phyloP scores from a whole-genome alignment of 2,113 vertebrate species.

The Cryptomyrus ogoouensis region DNA sequence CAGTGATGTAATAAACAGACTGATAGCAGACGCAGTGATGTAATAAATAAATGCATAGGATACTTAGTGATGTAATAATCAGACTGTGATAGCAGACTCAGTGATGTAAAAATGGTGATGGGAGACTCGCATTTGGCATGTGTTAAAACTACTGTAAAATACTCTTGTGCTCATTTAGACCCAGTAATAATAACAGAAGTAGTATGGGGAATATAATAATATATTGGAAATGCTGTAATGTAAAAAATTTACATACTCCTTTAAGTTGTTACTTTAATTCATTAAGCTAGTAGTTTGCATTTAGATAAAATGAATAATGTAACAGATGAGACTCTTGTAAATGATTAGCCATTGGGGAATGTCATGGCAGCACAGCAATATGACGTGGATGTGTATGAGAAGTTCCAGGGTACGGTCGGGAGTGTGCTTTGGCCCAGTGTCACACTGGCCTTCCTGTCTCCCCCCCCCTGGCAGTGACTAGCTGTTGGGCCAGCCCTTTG shows the following conservation, averaged over 20 bases:
- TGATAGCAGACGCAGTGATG: too few species aligned
- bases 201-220: background rate
- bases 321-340: background rate
- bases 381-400: background rate
- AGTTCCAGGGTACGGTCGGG: background rate
- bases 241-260: background rate
- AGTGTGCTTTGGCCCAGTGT: background rate
- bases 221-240: background rate
- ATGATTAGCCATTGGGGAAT: background rate
- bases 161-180: background rate
- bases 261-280: constrained; percentile 3
- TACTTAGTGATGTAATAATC: too few species aligned
- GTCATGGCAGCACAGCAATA: background rate
- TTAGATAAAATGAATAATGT: background rate
- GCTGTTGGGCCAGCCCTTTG: background rate
- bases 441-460: background rate
- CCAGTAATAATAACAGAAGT: background rate
- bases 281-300: background rate
- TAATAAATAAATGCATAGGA: too few species aligned
- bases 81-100: too few species aligned
- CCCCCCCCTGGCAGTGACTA: background rate
- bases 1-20: too few species aligned
- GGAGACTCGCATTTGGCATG: background rate
- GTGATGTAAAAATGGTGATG: background rate
- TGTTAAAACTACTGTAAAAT: background rate